Base-by-base conservation (phyloP, 2,797 vertebrate genomes). In the Melanogrammus aeglefinus region DNA sequence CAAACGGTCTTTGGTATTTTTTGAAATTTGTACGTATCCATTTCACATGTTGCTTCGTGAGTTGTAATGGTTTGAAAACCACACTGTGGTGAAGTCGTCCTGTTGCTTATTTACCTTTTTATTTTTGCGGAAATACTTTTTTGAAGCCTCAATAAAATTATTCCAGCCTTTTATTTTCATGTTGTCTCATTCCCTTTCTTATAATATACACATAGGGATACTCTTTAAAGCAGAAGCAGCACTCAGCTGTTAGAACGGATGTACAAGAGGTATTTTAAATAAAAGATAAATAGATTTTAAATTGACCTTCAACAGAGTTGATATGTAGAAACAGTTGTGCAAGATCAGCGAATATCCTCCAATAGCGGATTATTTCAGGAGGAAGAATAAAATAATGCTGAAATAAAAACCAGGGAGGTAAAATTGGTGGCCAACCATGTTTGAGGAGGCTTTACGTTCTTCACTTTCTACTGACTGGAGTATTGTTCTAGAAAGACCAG, bases 81-180 rank as follows among this genome's bases (percentile, higher is more conserved):
- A 31, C 1, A 31, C 29, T 47, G 44, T 10, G 14, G 44, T 51
- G 44, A 51, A 88, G 84, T 77, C 80, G 83, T 86, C 83, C 77
- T 82, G 82, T 88, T 82, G 82, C 87, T 88, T 87, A 7, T 41
- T 41, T 86, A 87, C 86, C 86, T 84, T 75, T 88, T 86, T 78
- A n/a, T n/a, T 88, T 80, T 90, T 87, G 82, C 85, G 88, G 84
- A 85, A 89, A 84, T 76, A 78, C 77, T 90, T 92, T 87, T 87
- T 91, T 88, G 63, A 89, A 86, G 76, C 88, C 81, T 89, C 85
- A 85, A 92, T 88, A 91, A 90, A 87, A 75, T 31, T 33, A 72
- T 80, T 57, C 57, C 80, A 82, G 47, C 79, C 80, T 89, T 88
- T 87, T 76, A 69, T 72, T 39, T 76, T 51, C 74, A 77, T 76